A percentile compares a stretch with the other conserved stretches of the same genome.
Evolutionary conservation across 2,888 invertebrate species (phyloP).

Genomic region (Tuta absoluta): DNA sequence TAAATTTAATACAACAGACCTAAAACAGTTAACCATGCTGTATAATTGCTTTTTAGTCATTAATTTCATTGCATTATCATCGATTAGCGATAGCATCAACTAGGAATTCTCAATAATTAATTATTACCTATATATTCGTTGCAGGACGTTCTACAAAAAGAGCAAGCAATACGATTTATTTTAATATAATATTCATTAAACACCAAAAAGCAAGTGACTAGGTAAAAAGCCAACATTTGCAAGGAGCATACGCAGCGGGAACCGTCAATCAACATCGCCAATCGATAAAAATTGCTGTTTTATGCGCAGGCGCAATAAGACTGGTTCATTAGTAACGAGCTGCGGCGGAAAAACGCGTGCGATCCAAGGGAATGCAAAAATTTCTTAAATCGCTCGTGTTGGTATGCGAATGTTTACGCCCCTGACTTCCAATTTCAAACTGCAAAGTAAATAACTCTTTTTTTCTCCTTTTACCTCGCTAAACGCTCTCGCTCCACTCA

Average conservation of each 20-base stretch:
- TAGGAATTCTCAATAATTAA: constrained; percentile 22
- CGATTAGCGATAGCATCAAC: constrained; percentile 16
- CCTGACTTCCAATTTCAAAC: constrained; percentile 3
- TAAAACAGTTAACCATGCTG: not conserved
- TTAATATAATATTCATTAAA: constrained; percentile 42
- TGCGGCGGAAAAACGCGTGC: constrained; percentile 32
- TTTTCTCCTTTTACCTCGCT: constrained; percentile 9
- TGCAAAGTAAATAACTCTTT: not conserved
- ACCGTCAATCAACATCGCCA: constrained; percentile 60
- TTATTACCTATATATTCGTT: constrained; percentile 22
- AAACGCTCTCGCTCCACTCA: constrained; percentile 35
- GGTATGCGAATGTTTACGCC: constrained; percentile 11
- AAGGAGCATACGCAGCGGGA: constrained; percentile 50
- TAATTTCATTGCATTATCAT: not conserved
- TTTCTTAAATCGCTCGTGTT: constrained; percentile 9
- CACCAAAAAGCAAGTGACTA: constrained; percentile 49
- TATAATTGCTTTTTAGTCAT: constrained; percentile 6
- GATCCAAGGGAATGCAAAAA: not conserved
- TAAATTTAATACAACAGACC: not conserved
- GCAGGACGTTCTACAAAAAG: not conserved
- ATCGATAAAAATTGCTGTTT: constrained; percentile 52
- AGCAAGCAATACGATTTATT: constrained; percentile 13
- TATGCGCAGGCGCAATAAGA: constrained; percentile 37
- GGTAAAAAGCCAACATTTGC: constrained; percentile 52
- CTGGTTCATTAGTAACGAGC: constrained; percentile 25